Percentiles rank a stretch among this genome's conserved stretches.
Conservation (phyloP, 1,140 invertebrate species). For the Zaprionus kolodkinae region DNA sequence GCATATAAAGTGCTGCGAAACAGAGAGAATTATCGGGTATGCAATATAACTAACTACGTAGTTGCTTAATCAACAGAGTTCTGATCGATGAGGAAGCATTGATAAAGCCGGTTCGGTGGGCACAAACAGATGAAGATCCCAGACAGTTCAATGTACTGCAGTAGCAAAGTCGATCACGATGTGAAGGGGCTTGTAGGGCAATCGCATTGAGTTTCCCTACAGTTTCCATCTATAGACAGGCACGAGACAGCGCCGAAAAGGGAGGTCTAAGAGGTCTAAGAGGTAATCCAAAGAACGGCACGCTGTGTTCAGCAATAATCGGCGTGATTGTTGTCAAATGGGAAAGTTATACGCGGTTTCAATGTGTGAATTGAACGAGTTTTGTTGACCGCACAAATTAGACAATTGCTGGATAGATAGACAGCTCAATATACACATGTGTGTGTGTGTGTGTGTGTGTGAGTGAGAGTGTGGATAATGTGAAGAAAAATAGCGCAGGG, state of each 20-base stretch:
- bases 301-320: conserved; percentile 33
- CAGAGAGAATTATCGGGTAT: conserved; percentile 8
- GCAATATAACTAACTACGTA: not conserved
- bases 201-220: not conserved
- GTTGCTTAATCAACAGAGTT: conserved; percentile 11
- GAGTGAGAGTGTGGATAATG: not conserved
- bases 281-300: conserved; percentile 25
- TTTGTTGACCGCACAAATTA: conserved; percentile 63
- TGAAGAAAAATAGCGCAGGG: not conserved
- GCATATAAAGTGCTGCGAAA: conserved; percentile 23
- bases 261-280: not conserved
- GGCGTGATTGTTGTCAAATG: conserved; percentile 54
- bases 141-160: conserved; percentile 19
- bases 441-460: not conserved
- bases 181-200: not conserved
- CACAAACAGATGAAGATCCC: not conserved
- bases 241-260: not conserved
- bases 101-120: conserved; percentile 8
- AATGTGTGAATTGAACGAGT: conserved; percentile 66
- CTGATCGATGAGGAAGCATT: conserved; percentile 8
- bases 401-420: conserved; percentile 51
- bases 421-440: not conserved
- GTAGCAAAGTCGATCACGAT: not conserved
- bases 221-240: not conserved
- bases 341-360: conserved; percentile 37